Percentiles rank a stretch among this genome's conserved stretches.
These are phyloP conservation scores for Heterodera carotae DNA, from an alignment of 1,140 invertebrate genomes.

Conservation along the genomic window DNA sequence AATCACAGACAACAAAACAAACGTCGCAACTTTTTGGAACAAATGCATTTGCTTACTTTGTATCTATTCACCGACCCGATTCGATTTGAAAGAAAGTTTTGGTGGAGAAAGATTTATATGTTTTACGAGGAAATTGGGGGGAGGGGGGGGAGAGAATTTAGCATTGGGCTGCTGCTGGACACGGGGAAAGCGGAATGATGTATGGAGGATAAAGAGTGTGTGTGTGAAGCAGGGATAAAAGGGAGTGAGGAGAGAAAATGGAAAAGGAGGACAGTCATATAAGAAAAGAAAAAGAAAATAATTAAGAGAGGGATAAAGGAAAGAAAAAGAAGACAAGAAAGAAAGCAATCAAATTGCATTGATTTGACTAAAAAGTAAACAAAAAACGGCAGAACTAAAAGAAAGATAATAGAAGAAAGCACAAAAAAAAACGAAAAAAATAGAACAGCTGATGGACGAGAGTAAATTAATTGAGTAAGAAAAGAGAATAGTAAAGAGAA, in stretches of 20 bases:
- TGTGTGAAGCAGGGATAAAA: neutral
- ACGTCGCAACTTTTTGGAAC: too few species aligned
- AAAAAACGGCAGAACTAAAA: neutral
- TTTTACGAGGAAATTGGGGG: neutral
- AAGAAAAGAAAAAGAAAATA: neutral
- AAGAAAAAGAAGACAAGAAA: neutral
- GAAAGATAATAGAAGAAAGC: neutral
- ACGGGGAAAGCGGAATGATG: too few species aligned
- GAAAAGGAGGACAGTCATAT: neutral
- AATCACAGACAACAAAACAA: too few species aligned
- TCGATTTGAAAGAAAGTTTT: neutral
- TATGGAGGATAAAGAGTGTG: too few species aligned
- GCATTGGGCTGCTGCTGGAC: too few species aligned
- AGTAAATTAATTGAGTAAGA: too few species aligned
- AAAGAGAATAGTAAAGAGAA: too few species aligned
- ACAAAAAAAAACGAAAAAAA: too few species aligned
- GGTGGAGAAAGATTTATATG: neutral
- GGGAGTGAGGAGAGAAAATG: neutral
- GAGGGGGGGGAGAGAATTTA: neutral
- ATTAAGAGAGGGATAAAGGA: neutral
- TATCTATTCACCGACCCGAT: neutral
- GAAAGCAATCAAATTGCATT: too few species aligned
- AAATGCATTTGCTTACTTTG: too few species aligned
- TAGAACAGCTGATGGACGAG: too few species aligned
- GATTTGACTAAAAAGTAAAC: too few species aligned